These are phyloP conservation scores for Helicoverpa zea DNA, from an alignment of 1,140 invertebrate species.

Conservation along the genomic window DNA sequence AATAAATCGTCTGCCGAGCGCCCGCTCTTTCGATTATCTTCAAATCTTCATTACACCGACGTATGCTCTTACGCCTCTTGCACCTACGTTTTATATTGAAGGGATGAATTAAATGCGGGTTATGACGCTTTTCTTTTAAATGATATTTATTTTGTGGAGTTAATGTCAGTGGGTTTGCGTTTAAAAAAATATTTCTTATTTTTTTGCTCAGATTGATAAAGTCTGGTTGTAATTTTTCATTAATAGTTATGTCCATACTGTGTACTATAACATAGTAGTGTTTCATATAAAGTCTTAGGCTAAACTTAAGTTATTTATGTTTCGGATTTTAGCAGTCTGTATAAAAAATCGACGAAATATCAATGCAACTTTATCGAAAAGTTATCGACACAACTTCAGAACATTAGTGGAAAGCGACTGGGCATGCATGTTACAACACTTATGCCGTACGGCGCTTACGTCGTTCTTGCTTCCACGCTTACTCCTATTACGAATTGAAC, in stretches of 20 bases:
- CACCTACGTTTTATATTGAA: conserved; percentile 42
- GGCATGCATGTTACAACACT: conserved; percentile 6
- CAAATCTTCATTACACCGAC: conserved; percentile 86
- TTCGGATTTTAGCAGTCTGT: not conserved
- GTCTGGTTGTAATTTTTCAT: too few relatives aligned
- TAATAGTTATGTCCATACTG: too few relatives aligned
- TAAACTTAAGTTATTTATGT: not conserved
- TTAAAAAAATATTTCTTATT: not conserved
- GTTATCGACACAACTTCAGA: conserved; percentile 9
- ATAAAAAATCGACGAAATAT: not conserved
- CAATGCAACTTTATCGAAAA: not conserved
- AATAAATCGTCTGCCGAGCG: conserved; percentile 84
- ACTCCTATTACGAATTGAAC: conserved; percentile 59
- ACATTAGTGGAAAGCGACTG: conserved; percentile 3
- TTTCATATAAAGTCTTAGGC: too few relatives aligned
- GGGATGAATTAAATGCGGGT: conserved; percentile 17
- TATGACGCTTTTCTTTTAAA: conserved; percentile 1
- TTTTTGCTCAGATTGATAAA: not conserved
- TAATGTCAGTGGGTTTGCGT: not conserved
- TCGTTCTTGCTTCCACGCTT: not conserved
- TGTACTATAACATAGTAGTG: too few relatives aligned
- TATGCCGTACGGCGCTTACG: not conserved
- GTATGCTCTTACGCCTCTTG: conserved; percentile 72
- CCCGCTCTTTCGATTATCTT: conserved; percentile 85
- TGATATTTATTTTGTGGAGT: conserved; percentile 6